These are phyloP conservation scores for Ophraella communa DNA, from an alignment of 2,888 invertebrate species.

Conservation along the genomic window DNA sequence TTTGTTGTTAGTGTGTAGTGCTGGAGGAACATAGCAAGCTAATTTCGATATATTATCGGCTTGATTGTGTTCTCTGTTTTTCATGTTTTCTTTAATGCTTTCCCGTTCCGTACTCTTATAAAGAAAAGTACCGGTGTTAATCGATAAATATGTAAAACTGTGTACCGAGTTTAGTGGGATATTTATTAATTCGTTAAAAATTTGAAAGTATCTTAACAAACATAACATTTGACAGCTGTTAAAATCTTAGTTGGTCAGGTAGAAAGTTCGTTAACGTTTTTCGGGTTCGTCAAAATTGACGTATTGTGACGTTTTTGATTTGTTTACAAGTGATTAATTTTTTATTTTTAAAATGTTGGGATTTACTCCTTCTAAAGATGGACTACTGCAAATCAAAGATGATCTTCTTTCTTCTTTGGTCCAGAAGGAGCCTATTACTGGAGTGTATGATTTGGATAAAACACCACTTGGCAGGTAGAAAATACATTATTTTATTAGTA, in stretches of 20 bases:
- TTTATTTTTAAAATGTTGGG: slow-evolving; percentile 59
- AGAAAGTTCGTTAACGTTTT: slow-evolving; percentile 32
- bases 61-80: slow-evolving; percentile 54
- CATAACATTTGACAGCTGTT: slow-evolving; percentile 45
- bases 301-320: slow-evolving; percentile 30
- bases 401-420: slow-evolving; percentile 72
- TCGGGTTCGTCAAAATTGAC: slow-evolving; percentile 28
- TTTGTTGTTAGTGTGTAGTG: slow-evolving; percentile 48
- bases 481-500: neutral
- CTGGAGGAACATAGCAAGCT: slow-evolving; percentile 54
- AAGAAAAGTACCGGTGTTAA: slow-evolving; percentile 35
- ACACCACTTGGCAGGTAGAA: slow-evolving; percentile 84
- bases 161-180: slow-evolving; percentile 30
- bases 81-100: slow-evolving; percentile 43
- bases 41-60: slow-evolving; percentile 47
- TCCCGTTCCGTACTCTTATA: slow-evolving; percentile 36
- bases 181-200: slow-evolving; percentile 30
- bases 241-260: slow-evolving; percentile 38
- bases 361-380: slow-evolving; percentile 70
- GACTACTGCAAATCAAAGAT: slow-evolving; percentile 75
- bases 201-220: slow-evolving; percentile 33
- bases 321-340: slow-evolving; percentile 26
- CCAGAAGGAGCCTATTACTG: slow-evolving; percentile 76
- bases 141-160: slow-evolving; percentile 39
- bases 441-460: slow-evolving; percentile 81